Evolutionary conservation across 1,140 invertebrate species (phyloP).

Genomic region (Pseudomyrmex gracilis): DNA sequence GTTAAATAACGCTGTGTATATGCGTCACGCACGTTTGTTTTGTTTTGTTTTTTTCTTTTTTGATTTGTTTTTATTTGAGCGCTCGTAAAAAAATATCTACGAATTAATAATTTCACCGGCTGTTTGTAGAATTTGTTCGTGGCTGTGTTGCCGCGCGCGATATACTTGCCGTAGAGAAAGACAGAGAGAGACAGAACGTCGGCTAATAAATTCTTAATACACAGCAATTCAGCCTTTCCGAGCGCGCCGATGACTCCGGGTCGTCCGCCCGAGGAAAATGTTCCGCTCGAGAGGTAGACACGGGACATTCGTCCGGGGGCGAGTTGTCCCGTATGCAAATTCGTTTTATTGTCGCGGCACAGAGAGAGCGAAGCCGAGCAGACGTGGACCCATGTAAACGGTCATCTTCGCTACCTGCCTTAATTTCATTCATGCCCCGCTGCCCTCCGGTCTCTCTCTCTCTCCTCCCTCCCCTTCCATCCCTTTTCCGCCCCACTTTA

Average conservation of each 20-base stretch:
- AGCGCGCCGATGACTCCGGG: slow-evolving; percentile 75
- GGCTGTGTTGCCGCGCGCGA: background rate
- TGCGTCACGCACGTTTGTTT: too few relatives aligned
- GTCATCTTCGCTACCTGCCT: slow-evolving; percentile 81
- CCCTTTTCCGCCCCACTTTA: slow-evolving; percentile 77
- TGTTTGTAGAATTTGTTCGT: slow-evolving; percentile 11
- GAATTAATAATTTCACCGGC: background rate
- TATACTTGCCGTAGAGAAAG: background rate
- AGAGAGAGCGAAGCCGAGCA: slow-evolving; percentile 76
- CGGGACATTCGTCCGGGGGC: slow-evolving; percentile 77
- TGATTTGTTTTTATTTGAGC: background rate
- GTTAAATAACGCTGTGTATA: background rate
- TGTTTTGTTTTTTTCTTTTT: too few relatives aligned
- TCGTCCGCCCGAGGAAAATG: slow-evolving; percentile 79
- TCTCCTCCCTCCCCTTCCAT: background rate
- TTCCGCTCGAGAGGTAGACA: slow-evolving; percentile 67
- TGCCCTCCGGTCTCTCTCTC: slow-evolving; percentile 49
- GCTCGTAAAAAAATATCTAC: slow-evolving; percentile 20
- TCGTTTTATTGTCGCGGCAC: slow-evolving; percentile 82
- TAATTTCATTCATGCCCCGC: slow-evolving; percentile 82
- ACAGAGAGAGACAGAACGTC: background rate
- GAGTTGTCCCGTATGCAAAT: slow-evolving; percentile 84
- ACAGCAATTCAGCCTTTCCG: slow-evolving; percentile 67
- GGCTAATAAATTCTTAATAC: slow-evolving; percentile 59
- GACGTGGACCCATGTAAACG: slow-evolving; percentile 82